Evolutionary conservation across 2,797 vertebrate genomes (phyloP).

Genomic region (Dipus sagitta): DNA sequence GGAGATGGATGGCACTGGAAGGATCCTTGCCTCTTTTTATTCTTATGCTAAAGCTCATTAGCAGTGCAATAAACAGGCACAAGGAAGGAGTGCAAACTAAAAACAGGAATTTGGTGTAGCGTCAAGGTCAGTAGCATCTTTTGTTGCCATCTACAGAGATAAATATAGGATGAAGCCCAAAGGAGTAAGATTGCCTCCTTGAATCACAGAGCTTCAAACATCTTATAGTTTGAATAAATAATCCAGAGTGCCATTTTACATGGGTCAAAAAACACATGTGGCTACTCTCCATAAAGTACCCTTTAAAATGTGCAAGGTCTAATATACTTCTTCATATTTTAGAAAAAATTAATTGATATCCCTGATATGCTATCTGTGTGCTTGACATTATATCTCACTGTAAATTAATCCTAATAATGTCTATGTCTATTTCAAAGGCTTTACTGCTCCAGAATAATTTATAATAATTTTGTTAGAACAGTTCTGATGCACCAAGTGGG

Average conservation of each 20-base stretch:
- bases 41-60: background rate
- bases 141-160: background rate
- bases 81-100: background rate
- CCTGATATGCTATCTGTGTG: background rate
- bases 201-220: background rate
- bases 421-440: background rate
- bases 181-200: background rate
- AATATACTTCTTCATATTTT: background rate
- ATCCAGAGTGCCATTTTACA: background rate
- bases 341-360: conserved; percentile 14
- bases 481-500: background rate
- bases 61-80: background rate
- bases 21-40: background rate
- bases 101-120: background rate
- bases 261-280: background rate
- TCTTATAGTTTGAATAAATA: background rate
- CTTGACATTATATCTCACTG: background rate
- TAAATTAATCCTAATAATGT: background rate
- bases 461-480: background rate
- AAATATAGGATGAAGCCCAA: background rate
- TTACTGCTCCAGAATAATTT: conserved; percentile 31
- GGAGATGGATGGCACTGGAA: background rate
- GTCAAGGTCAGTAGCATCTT: background rate
- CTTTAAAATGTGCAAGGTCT: conserved; percentile 36
- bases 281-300: background rate